Percentiles rank a stretch among this genome's conserved stretches.
Conservation (phyloP, 2,113 vertebrate genomes). For the Rhizomys pruinosus region DNA sequence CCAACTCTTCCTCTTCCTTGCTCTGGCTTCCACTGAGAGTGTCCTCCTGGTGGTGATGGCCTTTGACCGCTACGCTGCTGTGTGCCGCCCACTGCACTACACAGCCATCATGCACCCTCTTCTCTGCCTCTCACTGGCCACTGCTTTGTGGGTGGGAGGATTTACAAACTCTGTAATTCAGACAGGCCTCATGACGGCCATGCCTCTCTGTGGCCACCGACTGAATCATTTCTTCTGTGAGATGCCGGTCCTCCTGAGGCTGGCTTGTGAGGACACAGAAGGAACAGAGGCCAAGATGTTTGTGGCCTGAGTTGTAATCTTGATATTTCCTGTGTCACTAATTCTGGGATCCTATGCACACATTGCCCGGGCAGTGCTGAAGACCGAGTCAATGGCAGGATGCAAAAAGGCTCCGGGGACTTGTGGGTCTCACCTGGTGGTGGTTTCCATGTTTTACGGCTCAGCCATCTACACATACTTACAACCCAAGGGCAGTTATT, state of each 20-base stretch:
- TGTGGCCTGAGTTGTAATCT: neutral
- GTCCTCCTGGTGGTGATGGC: constrained; percentile 66
- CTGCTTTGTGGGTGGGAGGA: constrained; percentile 11
- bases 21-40: neutral
- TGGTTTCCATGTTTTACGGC: neutral
- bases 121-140: constrained; percentile 35
- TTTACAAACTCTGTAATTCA: constrained; percentile 62
- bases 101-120: neutral
- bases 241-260: neutral
- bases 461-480: neutral
- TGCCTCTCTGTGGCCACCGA: constrained; percentile 46
- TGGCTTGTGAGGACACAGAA: neutral
- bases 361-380: neutral
- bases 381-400: neutral
- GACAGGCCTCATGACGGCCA: constrained; percentile 19
- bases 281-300: constrained; percentile 8
- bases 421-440: neutral
- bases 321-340: neutral
- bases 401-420: constrained; percentile 17
- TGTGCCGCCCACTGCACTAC: constrained; percentile 47
- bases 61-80: constrained; percentile 31
- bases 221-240: constrained; percentile 34
- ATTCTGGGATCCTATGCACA: neutral
- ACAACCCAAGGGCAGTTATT: constrained; percentile 4
- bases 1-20: constrained; percentile 15